phyloP scores from a whole-genome alignment of 2,888 invertebrate genomes.

The Allophyes oxyacanthae region DNA sequence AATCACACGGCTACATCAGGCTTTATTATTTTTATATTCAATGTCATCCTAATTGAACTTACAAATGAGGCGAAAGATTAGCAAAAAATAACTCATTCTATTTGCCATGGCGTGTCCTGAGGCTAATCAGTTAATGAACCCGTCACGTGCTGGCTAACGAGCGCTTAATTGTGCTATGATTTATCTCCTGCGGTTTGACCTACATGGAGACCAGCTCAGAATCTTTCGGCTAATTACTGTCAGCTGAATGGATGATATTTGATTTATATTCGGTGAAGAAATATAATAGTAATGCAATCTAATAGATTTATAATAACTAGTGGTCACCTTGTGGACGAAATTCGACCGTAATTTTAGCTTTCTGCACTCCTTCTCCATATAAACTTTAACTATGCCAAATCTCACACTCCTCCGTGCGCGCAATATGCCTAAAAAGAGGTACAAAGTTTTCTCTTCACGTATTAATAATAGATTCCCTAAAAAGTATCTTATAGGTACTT shows the following conservation, averaged over 20 bases:
- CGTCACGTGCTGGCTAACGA: slow-evolving; percentile 73
- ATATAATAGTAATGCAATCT: background rate
- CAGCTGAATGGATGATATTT: background rate
- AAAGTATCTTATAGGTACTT: too few relatives aligned
- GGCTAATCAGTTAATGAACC: slow-evolving; percentile 73
- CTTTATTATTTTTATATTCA: too few relatives aligned
- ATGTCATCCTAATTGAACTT: background rate
- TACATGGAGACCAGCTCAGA: slow-evolving; percentile 14
- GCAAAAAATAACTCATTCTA: slow-evolving; percentile 49
- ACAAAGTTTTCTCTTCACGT: too few relatives aligned
- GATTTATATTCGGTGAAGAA: background rate
- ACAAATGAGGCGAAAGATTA: slow-evolving; percentile 3
- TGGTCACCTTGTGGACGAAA: too few relatives aligned
- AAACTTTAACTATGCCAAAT: too few relatives aligned
- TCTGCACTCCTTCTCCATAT: too few relatives aligned
- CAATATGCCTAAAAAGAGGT: too few relatives aligned
- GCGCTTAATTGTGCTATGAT: slow-evolving; percentile 71
- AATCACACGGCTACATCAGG: too few relatives aligned
- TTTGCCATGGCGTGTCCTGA: slow-evolving; percentile 56
- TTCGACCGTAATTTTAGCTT: too few relatives aligned
- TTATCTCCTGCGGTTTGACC: slow-evolving; percentile 52
- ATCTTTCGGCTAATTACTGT: slow-evolving; percentile 32
- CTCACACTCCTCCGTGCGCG: too few relatives aligned
- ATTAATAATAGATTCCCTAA: too few relatives aligned
- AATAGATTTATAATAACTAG: too few relatives aligned